Evolutionary conservation across 2,113 vertebrate species (phyloP).

Genomic region (Sterna hirundo): DNA sequence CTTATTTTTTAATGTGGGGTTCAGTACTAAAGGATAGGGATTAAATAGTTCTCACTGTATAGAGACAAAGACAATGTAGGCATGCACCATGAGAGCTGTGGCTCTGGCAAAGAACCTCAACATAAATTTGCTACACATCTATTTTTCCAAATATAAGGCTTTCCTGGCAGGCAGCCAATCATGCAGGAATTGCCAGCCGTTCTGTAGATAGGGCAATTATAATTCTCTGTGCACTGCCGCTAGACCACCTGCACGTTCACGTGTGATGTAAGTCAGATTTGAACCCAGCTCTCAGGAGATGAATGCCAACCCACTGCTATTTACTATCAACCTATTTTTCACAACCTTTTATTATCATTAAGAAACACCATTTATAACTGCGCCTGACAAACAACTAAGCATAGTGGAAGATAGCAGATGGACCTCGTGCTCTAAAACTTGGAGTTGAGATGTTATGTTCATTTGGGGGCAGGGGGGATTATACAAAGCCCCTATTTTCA

Average conservation of each 20-base stretch:
- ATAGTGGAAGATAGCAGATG: not conserved
- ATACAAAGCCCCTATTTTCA: not conserved
- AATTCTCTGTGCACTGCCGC: conserved; percentile 11
- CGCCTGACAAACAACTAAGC: conserved; percentile 3
- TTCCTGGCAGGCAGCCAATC: conserved; percentile 37
- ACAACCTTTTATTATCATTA: not conserved
- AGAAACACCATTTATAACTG: not conserved
- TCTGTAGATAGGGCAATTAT: conserved; percentile 35
- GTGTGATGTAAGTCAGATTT: not conserved
- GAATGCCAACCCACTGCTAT: conserved; percentile 15
- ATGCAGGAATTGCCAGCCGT: conserved; percentile 16
- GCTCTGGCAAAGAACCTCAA: conserved; percentile 7
- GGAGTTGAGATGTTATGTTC: not conserved
- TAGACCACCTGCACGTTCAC: conserved; percentile 17
- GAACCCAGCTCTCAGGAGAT: not conserved
- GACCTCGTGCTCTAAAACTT: not conserved
- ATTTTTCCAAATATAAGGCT: conserved; percentile 37
- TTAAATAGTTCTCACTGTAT: not conserved
- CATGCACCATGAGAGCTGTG: not conserved
- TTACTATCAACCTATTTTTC: not conserved
- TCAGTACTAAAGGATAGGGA: not conserved
- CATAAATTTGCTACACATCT: conserved; percentile 19
- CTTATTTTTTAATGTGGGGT: not conserved
- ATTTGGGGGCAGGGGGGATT: not conserved
- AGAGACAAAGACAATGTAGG: not conserved